A percentile compares a stretch with the other conserved stretches of the same genome.
Evolutionary conservation across 2,113 vertebrate genomes (phyloP).

Genomic region (Psephotus haematonotus): DNA sequence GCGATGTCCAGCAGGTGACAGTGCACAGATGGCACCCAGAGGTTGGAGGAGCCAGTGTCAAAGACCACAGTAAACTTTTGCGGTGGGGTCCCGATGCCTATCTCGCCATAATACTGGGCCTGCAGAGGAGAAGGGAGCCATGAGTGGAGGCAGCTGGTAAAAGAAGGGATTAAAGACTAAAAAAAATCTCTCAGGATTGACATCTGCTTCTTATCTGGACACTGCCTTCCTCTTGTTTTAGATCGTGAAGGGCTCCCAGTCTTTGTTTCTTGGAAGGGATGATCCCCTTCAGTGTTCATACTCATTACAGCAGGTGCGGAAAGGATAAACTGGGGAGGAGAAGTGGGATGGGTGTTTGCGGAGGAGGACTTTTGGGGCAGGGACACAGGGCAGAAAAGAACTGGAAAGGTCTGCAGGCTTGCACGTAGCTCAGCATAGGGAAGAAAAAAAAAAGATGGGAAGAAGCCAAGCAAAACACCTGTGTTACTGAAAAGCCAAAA

Average conservation of each 20-base stretch:
- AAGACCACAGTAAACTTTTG: slow-evolving; percentile 94
- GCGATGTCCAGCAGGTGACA: slow-evolving; percentile 86
- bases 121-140: slow-evolving; percentile 23
- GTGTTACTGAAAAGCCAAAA: slow-evolving; percentile 8
- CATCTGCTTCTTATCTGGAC: background rate
- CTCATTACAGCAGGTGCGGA: background rate
- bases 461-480: slow-evolving; percentile 17
- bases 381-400: background rate
- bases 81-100: slow-evolving; percentile 84
- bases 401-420: background rate
- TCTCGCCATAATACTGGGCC: slow-evolving; percentile 94
- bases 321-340: background rate
- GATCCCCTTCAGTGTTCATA: background rate
- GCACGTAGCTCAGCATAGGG: background rate
- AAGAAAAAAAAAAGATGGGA: background rate
- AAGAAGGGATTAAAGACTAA: background rate
- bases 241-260: background rate
- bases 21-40: slow-evolving; percentile 93
- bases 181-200: background rate
- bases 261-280: background rate
- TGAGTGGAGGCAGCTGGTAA: background rate
- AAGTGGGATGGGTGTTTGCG: background rate
- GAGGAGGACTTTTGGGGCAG: background rate
- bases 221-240: background rate
- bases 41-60: slow-evolving; percentile 95